These are phyloP conservation scores for Halcyon malimbica DNA, from an alignment of 2,113 vertebrate genomes.

Conservation along the genomic window DNA sequence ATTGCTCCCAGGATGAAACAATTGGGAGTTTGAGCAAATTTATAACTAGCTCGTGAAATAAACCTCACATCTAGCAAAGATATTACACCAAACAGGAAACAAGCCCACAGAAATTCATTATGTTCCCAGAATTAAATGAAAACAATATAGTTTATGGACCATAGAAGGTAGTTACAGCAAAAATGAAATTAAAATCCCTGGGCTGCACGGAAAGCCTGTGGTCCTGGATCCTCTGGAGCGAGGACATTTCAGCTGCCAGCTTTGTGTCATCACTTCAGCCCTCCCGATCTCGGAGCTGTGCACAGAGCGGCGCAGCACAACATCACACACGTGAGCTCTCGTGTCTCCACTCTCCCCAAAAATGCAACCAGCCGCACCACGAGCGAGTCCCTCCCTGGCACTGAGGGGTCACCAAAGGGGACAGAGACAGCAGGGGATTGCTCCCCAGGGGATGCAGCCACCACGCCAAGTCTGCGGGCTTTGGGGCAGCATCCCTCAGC, in stretches of 20 bases:
- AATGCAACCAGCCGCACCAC: background rate
- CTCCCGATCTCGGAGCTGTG: background rate
- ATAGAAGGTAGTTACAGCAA: slow-evolving; percentile 50
- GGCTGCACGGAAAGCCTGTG: background rate
- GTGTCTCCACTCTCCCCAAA: fast-evolving
- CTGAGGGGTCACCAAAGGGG: fast-evolving
- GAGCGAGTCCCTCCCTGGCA: fast-evolving
- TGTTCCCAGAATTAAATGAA: slow-evolving; percentile 67
- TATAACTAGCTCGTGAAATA: slow-evolving; percentile 67
- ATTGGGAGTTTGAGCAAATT: slow-evolving; percentile 48
- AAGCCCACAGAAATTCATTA: slow-evolving; percentile 71
- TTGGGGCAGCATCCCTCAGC: background rate
- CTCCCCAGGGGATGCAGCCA: fast-evolving
- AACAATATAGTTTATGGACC: slow-evolving; percentile 67
- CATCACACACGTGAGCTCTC: fast-evolving
- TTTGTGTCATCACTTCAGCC: slow-evolving; percentile 34
- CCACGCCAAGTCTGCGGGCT: background rate
- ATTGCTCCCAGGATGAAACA: slow-evolving; percentile 67
- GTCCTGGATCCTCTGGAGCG: background rate
- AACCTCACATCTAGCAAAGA: slow-evolving; percentile 64
- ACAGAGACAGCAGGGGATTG: background rate
- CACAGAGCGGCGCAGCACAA: background rate
- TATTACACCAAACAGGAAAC: slow-evolving; percentile 62
- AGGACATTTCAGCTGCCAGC: slow-evolving; percentile 2
- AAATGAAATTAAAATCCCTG: slow-evolving; percentile 25